phyloP scores from a whole-genome alignment of 2,113 vertebrate genomes.

The Muscicapa adusta region DNA sequence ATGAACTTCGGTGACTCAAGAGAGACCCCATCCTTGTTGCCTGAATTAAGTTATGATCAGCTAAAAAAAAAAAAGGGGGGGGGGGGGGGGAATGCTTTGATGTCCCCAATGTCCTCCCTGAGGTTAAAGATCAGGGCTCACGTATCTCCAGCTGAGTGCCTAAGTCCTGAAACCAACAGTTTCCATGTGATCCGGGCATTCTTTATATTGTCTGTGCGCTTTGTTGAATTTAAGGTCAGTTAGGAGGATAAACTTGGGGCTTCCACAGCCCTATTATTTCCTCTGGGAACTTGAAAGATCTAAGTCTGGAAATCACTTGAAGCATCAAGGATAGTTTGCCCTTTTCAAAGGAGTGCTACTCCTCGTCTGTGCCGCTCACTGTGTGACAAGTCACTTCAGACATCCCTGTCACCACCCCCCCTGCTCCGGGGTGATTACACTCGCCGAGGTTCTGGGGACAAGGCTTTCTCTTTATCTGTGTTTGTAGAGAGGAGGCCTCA shows the following conservation, averaged over 20 bases:
- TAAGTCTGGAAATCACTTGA: slow-evolving; percentile 49
- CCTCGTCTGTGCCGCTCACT: not conserved
- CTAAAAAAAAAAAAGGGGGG: not conserved
- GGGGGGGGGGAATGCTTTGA: slow-evolving; percentile 46
- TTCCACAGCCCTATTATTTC: slow-evolving; percentile 53
- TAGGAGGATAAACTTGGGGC: slow-evolving; percentile 54
- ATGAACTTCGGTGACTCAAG: not conserved
- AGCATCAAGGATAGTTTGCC: slow-evolving; percentile 38
- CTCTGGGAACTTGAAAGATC: slow-evolving; percentile 61
- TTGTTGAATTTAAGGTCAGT: slow-evolving; percentile 63
- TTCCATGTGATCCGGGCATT: slow-evolving; percentile 50
- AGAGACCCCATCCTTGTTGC: not conserved
- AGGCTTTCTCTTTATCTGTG: slow-evolving; percentile 29
- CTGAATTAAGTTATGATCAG: slow-evolving; percentile 57
- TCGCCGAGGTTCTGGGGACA: not conserved
- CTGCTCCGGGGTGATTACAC: not conserved
- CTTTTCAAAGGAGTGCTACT: slow-evolving; percentile 6
- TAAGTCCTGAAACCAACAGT: slow-evolving; percentile 50
- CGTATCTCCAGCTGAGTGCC: slow-evolving; percentile 47
- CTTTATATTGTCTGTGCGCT: slow-evolving; percentile 22
- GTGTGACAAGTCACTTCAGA: slow-evolving; percentile 53
- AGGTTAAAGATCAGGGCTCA: slow-evolving; percentile 60
- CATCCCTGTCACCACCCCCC: not conserved
- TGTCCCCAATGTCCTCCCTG: slow-evolving; percentile 32
- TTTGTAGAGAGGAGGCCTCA: slow-evolving; percentile 31